Base-by-base conservation (phyloP, 1,140 invertebrate genomes). In the Lucilia cuprina region DNA sequence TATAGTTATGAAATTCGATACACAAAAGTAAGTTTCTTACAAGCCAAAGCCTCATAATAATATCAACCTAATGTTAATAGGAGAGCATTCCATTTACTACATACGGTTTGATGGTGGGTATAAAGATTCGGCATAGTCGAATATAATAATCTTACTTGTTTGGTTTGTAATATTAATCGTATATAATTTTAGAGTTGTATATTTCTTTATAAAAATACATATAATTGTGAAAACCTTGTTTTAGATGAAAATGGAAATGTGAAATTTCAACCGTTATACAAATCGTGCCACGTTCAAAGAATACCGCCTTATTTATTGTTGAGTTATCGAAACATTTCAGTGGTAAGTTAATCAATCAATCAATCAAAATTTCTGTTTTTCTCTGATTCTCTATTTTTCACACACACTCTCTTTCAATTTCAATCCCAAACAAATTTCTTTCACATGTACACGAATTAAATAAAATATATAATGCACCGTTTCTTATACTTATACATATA, bases 251-350 rank as follows among this genome's bases (percentile, higher is more conserved):
- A 89, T 84, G 90, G 90, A 75, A 88, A 91, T 85, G 87, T 91
- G 83, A 91, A 91, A 86, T 94, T 93, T 88, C 93, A 93, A 86
- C 93, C 93, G 21, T 91, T 94, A 85, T 93, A 94, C 85, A 93
- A 93, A 82, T 93, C 92, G 87, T 94, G 93, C 86, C 91, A 92
- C 86, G 90, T 94, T 82, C 92, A 94, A 86, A 91, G 92, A 86
- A 92, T 93, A 86, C 93, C 92, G 82, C 88, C 91, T 25, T 92
- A 93, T 87, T 87, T 93, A 83, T 86, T 93, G 83, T 90, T 93
- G 82, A 93, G 92, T 85, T 93, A 93, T 87, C 90, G 92, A 84
- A 93, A 93, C 87, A 92, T 93, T 83, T 92, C 92, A 87, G 90
- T 91, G 88, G 90, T 91, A 91, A 91, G 90, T 89, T 85, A 83